These are phyloP conservation scores for Ellobius talpinus DNA, from an alignment of 2,113 vertebrate genomes.

Conservation along the genomic window DNA sequence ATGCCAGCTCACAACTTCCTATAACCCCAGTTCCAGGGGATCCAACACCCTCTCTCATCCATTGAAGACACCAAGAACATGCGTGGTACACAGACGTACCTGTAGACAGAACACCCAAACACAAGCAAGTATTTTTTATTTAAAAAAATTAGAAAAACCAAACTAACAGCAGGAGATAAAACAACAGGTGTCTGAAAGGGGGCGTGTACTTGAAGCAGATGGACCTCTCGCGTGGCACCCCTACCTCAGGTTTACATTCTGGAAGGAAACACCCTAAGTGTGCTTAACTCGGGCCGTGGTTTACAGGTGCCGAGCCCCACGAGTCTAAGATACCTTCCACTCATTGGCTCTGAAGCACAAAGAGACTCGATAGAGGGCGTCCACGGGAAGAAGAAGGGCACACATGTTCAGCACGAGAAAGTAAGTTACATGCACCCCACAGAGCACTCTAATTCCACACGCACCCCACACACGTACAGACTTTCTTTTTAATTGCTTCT, in stretches of 20 bases:
- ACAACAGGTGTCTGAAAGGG: neutral
- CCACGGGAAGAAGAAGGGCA: constrained; percentile 55
- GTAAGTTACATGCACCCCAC: constrained; percentile 51
- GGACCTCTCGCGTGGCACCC: neutral
- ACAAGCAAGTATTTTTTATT: neutral
- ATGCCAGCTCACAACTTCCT: neutral
- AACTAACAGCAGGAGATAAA: neutral
- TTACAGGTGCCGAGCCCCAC: constrained; percentile 76
- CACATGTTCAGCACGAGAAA: constrained; percentile 66
- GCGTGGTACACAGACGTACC: neutral
- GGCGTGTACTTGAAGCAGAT: neutral
- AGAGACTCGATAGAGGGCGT: constrained; percentile 20
- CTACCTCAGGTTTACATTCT: neutral
- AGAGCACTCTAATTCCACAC: neutral
- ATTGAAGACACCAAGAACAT: neutral
- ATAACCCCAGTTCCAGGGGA: neutral
- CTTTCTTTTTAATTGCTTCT: neutral
- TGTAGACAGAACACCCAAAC: neutral
- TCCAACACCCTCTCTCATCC: no score
- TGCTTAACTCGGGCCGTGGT: neutral
- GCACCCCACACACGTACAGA: neutral
- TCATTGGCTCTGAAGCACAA: constrained; percentile 74
- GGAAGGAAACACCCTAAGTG: neutral
- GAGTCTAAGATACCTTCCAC: constrained; percentile 73
- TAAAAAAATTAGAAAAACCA: neutral